Conservation (phyloP, 2,113 vertebrate genomes). For the Rhagologus leucostigma region DNA sequence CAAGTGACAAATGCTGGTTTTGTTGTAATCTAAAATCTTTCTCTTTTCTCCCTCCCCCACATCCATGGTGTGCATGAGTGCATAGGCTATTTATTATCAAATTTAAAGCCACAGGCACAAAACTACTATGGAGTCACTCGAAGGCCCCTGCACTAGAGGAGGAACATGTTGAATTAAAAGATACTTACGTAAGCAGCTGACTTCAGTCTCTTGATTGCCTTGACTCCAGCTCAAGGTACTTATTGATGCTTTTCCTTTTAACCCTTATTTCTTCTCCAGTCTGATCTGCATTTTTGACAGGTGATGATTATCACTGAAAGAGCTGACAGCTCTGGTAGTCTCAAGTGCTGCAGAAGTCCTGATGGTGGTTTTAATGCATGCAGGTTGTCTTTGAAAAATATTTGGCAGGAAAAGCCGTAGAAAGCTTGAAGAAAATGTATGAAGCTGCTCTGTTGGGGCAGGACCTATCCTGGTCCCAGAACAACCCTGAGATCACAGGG, state of each 20-base stretch:
- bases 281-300: constrained; percentile 30
- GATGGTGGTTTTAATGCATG: not conserved
- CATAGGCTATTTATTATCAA: not conserved
- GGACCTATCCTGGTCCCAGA: not conserved
- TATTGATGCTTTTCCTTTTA: not conserved
- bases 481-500: not conserved
- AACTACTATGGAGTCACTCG: not conserved
- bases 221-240: not conserved
- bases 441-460: not conserved
- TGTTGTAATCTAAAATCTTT: constrained; percentile 8
- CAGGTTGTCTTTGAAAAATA: not conserved
- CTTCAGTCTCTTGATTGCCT: not conserved
- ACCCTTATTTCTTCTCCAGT: not conserved
- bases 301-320: not conserved
- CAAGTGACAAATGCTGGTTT: constrained; percentile 4
- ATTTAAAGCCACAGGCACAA: constrained; percentile 18
- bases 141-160: not conserved
- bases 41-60: not conserved
- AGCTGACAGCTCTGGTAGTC: not conserved
- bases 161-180: not conserved
- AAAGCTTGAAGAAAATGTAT: not conserved
- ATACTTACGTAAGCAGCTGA: not conserved
- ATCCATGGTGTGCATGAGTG: not conserved
- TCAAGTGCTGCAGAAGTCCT: not conserved
- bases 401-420: not conserved